These are phyloP conservation scores for Teleogryllus oceanicus DNA, from an alignment of 2,888 invertebrate species.

Conservation along the genomic window DNA sequence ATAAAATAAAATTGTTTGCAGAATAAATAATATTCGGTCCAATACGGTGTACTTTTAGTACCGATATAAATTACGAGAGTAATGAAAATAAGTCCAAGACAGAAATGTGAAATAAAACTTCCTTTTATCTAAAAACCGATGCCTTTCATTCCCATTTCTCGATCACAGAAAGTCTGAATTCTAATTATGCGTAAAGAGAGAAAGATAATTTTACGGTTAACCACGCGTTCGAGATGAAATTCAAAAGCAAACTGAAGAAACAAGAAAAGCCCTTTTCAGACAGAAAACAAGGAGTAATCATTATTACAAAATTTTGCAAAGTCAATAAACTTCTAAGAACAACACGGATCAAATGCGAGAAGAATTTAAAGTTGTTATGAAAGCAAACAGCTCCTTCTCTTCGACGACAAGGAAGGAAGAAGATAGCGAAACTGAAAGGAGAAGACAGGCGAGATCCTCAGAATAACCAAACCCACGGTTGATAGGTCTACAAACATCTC, in stretches of 20 bases:
- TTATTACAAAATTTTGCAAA: conserved; percentile 6
- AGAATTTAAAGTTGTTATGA: conserved; percentile 18
- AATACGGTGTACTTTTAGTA: too few relatives aligned
- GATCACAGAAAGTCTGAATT: neutral
- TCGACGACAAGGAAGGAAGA: neutral
- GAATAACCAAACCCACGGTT: neutral
- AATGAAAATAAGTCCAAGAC: too few relatives aligned
- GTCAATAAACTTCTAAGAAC: conserved; percentile 10
- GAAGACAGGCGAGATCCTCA: neutral
- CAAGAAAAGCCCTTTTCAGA: neutral
- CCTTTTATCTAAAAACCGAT: too few relatives aligned
- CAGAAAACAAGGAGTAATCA: conserved; percentile 7
- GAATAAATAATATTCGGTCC: too few relatives aligned
- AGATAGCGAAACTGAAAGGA: neutral
- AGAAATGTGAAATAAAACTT: too few relatives aligned
- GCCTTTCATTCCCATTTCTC: neutral
- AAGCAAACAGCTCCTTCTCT: neutral
- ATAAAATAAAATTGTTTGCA: too few relatives aligned
- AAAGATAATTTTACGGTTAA: neutral
- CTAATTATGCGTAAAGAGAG: neutral
- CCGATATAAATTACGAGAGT: too few relatives aligned
- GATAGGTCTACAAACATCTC: neutral
- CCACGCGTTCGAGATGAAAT: neutral
- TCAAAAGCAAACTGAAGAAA: neutral
- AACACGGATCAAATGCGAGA: conserved; percentile 18